Percentiles rank a stretch among this genome's conserved stretches.
Evolutionary conservation across 2,113 vertebrate species (phyloP).

Genomic region (Corythaixoides concolor): DNA sequence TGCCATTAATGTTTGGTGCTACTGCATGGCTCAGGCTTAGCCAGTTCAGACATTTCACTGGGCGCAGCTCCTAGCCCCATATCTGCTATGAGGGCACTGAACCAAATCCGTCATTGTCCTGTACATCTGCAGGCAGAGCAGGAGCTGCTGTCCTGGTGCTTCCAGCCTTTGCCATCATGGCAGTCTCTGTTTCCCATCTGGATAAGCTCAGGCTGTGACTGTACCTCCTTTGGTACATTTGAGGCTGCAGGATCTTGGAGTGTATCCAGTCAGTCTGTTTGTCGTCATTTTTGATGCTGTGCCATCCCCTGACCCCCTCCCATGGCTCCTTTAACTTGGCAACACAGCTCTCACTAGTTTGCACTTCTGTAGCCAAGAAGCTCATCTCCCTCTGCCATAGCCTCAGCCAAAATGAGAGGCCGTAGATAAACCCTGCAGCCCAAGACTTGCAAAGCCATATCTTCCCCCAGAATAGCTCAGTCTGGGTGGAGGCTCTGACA

Average conservation of each 20-base stretch:
- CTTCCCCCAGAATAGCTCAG: background rate
- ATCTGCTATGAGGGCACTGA: background rate
- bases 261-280: background rate
- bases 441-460: background rate
- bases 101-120: background rate
- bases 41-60: background rate
- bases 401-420: background rate
- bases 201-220: background rate
- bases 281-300: background rate
- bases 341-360: background rate
- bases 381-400: background rate
- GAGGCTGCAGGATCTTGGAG: background rate
- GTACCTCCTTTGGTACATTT: background rate
- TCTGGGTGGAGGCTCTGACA: background rate
- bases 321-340: background rate
- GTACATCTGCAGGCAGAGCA: background rate
- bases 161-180: background rate
- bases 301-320: background rate
- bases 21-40: background rate
- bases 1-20: background rate
- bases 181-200: background rate
- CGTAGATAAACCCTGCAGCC: background rate
- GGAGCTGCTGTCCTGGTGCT: background rate
- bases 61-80: background rate
- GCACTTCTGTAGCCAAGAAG: background rate